These are phyloP conservation scores for Coenonympha arcania DNA, from an alignment of 2,888 invertebrate genomes.

Conservation along the genomic window DNA sequence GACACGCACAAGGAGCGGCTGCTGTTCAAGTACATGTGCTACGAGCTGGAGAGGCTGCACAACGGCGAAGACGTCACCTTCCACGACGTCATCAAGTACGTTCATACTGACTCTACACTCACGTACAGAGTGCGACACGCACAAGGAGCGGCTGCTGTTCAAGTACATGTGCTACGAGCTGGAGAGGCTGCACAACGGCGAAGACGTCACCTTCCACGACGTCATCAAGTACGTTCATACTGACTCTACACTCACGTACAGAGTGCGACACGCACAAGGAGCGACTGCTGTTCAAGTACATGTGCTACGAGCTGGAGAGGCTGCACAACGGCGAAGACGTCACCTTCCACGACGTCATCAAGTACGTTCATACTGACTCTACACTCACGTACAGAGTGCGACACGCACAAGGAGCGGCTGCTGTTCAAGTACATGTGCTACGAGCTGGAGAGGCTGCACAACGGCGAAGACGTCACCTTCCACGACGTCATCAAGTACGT, in stretches of 20 bases:
- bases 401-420: conserved; percentile 96
- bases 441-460: conserved; percentile 96
- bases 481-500: conserved; percentile 98
- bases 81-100: conserved; percentile 98
- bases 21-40: conserved; percentile 99
- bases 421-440: conserved; percentile 99
- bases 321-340: conserved; percentile 99
- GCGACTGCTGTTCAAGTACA: conserved; percentile 96
- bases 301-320: conserved; percentile 99
- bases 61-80: conserved; percentile 99
- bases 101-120: no score
- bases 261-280: conserved; percentile 99
- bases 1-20: conserved; percentile 97
- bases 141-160: conserved; percentile 95
- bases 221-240: conserved; percentile 95
- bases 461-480: conserved; percentile 99
- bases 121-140: conserved; percentile 99
- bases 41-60: conserved; percentile 96
- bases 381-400: no score
- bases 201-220: conserved; percentile 99
- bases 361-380: no score
- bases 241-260: no score
- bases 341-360: conserved; percentile 99
- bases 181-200: conserved; percentile 96
- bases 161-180: conserved; percentile 99